Evolutionary conservation across 1,140 invertebrate genomes (phyloP), one percentile per base, ranked within the genome.

Genomic region (Zaprionus camerounensis): DNA sequence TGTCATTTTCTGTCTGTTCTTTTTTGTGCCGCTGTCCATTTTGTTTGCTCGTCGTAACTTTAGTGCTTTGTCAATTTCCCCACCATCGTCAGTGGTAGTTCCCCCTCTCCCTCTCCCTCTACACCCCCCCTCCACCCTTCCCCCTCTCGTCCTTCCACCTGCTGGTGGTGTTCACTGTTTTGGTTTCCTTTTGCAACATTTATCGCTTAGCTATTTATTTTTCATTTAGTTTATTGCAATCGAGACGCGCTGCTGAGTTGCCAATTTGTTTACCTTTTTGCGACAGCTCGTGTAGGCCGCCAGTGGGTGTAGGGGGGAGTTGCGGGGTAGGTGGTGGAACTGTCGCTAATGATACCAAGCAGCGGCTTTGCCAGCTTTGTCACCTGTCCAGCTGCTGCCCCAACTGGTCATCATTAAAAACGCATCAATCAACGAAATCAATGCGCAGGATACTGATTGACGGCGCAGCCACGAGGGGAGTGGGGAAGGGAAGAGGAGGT

Each of bases 161-260:
- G 17, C 53, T 44, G 36, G 1, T 38, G 12, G 36, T 46, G 41
- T 7, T 46, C 6, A 17, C 41, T 36, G 24, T 38, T 68, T 57
- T 34, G 49, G 34, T 24, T 5, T 53, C 5, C 26, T 61, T 65
- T 28, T 44, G 65, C n/a, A 56, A 57, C 22, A 66, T 53, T 66
- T 70, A 64, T 58, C 58, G 71, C 85, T 87, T 65, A 65, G 62
- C 66, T 86, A 82, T 87, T 86, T 86, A 80, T 80, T 87, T 86
- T 86, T 87, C 71, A 87, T 86, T 82, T 87, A 87, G 80, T 86
- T 86, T 82, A 86, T 87, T 66, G 82, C 82, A 74, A 82, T 82
- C 79, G 75, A 70, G 71, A 70, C 73, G 66, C 67, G 76, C 31
- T 56, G 76, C 24, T 56, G 71, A 63, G 69, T 62, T 63, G 70